Percentiles rank a stretch among this genome's conserved stretches.
These are phyloP conservation scores for Micrasema minimum DNA, from an alignment of 1,140 invertebrate species.

Conservation along the genomic window DNA sequence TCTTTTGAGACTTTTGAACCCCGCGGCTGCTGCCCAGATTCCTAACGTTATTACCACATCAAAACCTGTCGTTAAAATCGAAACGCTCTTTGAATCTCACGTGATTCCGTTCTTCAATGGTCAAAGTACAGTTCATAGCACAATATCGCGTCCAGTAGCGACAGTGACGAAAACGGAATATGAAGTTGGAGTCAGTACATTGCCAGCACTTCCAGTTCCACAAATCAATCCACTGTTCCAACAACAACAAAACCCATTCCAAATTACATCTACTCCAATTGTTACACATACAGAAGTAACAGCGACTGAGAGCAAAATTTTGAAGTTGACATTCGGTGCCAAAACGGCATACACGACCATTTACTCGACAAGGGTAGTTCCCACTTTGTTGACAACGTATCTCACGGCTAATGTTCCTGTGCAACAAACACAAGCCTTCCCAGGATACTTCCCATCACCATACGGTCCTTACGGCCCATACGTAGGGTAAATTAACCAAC, in stretches of 20 bases:
- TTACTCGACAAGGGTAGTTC: conserved; percentile 85
- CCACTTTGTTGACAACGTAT: conserved; percentile 84
- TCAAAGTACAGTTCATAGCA: conserved; percentile 78
- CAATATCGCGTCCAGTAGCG: conserved; percentile 78
- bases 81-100: conserved; percentile 84
- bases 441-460: conserved; percentile 81
- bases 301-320: conserved; percentile 81
- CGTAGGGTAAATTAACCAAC: conserved; percentile 72
- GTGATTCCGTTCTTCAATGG: conserved; percentile 82
- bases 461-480: conserved; percentile 76
- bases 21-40: conserved; percentile 70
- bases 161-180: conserved; percentile 82
- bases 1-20: conserved; percentile 76
- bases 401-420: conserved; percentile 81
- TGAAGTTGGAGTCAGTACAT: conserved; percentile 77
- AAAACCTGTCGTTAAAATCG: conserved; percentile 77
- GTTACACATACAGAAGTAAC: conserved; percentile 83
- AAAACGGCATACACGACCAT: conserved; percentile 89
- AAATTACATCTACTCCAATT: conserved; percentile 83
- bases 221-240: conserved; percentile 65
- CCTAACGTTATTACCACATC: conserved; percentile 81
- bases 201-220: conserved; percentile 68
- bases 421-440: conserved; percentile 74
- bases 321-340: conserved; percentile 89
- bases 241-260: conserved; percentile 59